Conservation (phyloP, 1,140 invertebrate genomes). For the Cherax quadricarinatus region DNA sequence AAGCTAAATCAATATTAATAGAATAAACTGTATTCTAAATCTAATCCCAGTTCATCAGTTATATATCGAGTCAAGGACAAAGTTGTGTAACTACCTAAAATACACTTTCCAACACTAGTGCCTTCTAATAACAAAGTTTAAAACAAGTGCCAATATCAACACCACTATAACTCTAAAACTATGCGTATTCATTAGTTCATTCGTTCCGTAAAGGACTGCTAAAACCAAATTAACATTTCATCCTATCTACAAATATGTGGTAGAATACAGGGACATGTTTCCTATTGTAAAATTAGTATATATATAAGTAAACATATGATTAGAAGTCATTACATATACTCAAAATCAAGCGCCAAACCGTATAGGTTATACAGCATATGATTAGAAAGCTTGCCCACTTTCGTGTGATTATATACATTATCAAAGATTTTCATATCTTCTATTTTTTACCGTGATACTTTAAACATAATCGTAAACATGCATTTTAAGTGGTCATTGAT, state of each 20-base stretch:
- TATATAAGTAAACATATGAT: no score
- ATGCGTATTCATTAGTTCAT: background rate
- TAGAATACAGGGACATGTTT: background rate
- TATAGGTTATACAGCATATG: no score
- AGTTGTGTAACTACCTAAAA: background rate
- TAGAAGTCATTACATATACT: no score
- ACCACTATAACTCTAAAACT: background rate
- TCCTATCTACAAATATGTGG: background rate
- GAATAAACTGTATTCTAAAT: background rate
- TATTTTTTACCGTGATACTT: no score
- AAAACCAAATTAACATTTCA: background rate
- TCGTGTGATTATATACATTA: no score
- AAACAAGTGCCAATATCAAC: background rate
- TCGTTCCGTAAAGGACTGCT: background rate
- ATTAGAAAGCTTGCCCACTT: no score
- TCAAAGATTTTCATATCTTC: no score
- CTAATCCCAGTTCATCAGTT: background rate
- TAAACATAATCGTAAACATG: no score
- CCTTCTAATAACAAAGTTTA: background rate
- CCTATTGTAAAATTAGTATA: no score
- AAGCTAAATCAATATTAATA: background rate
- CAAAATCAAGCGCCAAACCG: no score
- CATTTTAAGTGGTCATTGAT: no score
- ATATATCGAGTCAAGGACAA: background rate
- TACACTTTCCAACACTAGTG: background rate